Percentiles rank a stretch among this genome's conserved stretches.
phyloP scores from a whole-genome alignment of 2,888 invertebrate genomes.

The Diloba caeruleocephala region DNA sequence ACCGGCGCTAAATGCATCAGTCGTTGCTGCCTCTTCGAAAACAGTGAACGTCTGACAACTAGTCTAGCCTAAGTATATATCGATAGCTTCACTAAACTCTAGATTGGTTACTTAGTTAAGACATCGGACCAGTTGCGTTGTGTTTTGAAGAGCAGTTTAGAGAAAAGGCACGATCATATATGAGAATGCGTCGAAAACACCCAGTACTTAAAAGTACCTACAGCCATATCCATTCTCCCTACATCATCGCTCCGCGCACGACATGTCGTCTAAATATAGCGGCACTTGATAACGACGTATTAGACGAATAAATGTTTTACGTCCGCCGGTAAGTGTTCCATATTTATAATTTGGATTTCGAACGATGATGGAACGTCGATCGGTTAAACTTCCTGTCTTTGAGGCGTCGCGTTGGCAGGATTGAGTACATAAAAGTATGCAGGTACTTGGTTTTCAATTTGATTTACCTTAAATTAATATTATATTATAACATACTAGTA shows the following conservation, averaged over 20 bases:
- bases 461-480: neutral
- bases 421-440: neutral
- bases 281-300: slow-evolving; percentile 85
- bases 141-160: too few relatives aligned
- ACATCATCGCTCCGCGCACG: slow-evolving; percentile 60
- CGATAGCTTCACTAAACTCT: too few relatives aligned
- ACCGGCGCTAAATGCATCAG: too few relatives aligned
- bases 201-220: too few relatives aligned
- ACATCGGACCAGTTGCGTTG: too few relatives aligned
- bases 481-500: too few relatives aligned
- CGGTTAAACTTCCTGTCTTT: slow-evolving; percentile 49
- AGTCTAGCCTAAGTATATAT: too few relatives aligned
- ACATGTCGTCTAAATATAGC: slow-evolving; percentile 82
- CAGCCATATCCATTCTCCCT: slow-evolving; percentile 57
- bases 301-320: slow-evolving; percentile 81
- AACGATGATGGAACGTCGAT: slow-evolving; percentile 60
- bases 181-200: too few relatives aligned
- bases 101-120: too few relatives aligned
- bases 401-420: slow-evolving; percentile 11
- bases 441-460: slow-evolving; percentile 3
- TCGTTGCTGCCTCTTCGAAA: too few relatives aligned
- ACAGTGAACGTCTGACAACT: too few relatives aligned
- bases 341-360: slow-evolving; percentile 72
- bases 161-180: too few relatives aligned
- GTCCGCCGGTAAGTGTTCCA: slow-evolving; percentile 80